Percentiles rank a stretch among this genome's conserved stretches.
These are phyloP conservation scores for Calcarius ornatus DNA, from an alignment of 2,113 vertebrate species.

Conservation along the genomic window DNA sequence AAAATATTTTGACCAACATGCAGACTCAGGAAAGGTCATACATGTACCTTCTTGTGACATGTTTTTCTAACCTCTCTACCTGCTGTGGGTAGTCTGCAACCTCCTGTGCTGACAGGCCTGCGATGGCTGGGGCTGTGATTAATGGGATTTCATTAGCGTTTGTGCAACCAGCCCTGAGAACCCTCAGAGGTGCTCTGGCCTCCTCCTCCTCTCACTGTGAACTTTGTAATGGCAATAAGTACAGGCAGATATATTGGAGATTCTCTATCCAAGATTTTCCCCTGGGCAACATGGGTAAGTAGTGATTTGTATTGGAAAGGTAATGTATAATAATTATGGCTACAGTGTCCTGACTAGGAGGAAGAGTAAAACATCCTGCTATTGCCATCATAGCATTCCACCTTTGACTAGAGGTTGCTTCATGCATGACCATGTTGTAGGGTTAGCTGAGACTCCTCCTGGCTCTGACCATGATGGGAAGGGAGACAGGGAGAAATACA, in stretches of 20 bases:
- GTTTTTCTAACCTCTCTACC: slow-evolving; percentile 57
- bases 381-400: background rate
- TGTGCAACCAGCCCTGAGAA: background rate
- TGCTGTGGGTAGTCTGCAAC: slow-evolving; percentile 17
- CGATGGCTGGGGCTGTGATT: slow-evolving; percentile 16
- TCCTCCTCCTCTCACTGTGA: background rate
- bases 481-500: background rate
- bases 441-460: background rate
- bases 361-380: background rate
- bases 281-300: background rate
- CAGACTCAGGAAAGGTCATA: slow-evolving; percentile 43
- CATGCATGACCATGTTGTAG: background rate
- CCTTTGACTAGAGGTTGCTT: background rate
- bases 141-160: slow-evolving; percentile 28
- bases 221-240: background rate
- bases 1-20: slow-evolving; percentile 22
- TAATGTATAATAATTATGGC: background rate
- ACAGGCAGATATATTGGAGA: background rate
- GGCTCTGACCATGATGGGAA: background rate
- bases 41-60: slow-evolving; percentile 7
- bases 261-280: background rate
- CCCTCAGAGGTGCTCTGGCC: background rate
- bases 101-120: slow-evolving; percentile 44
- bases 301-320: background rate
- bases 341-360: background rate